Evolutionary conservation across 2,113 vertebrate genomes (phyloP).

Genomic region (Ariopsis seemanni): DNA sequence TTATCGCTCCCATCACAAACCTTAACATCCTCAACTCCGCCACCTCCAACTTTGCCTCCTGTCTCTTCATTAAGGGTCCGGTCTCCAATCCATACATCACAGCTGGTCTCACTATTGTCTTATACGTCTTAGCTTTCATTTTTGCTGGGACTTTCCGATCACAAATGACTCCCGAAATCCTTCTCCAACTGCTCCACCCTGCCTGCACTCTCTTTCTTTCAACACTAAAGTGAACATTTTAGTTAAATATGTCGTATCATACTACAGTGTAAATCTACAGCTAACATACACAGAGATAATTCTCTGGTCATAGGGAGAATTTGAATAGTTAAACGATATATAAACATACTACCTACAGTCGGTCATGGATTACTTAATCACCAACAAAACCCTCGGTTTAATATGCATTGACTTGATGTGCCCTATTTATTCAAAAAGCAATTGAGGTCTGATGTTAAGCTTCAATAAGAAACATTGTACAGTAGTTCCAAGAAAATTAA

Average conservation of each 20-base stretch:
- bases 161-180: too few relatives aligned
- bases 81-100: too few relatives aligned
- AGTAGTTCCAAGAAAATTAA: not conserved
- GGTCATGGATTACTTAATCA: not conserved
- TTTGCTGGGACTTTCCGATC: too few relatives aligned
- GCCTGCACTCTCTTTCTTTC: too few relatives aligned
- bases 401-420: not conserved
- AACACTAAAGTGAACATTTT: not conserved
- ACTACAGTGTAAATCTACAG: not conserved
- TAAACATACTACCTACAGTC: not conserved
- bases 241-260: not conserved
- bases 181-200: too few relatives aligned
- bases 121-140: too few relatives aligned
- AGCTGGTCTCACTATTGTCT: too few relatives aligned
- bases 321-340: not conserved
- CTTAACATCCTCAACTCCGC: too few relatives aligned
- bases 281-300: not conserved
- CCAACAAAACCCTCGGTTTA: not conserved
- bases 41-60: too few relatives aligned
- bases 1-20: too few relatives aligned
- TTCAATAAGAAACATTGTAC: not conserved
- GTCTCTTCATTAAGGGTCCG: too few relatives aligned
- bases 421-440: constrained; percentile 5
- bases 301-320: not conserved
- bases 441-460: not conserved